These are phyloP conservation scores for Drosophila pallidifrons DNA, from an alignment of 1,140 invertebrate genomes.

Conservation along the genomic window DNA sequence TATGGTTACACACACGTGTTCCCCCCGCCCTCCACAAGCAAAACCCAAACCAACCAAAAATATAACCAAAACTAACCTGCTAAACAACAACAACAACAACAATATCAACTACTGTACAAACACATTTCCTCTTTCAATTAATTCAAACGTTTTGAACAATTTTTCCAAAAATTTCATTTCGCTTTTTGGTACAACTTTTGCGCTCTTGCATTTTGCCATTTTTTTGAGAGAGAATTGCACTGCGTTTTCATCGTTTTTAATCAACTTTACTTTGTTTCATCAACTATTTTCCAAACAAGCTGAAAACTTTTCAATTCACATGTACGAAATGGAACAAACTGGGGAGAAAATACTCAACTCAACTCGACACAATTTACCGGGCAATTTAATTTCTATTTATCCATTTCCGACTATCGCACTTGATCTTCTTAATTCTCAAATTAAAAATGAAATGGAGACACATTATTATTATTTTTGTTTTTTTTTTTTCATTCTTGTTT, in stretches of 20 bases:
- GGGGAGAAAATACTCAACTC: background rate
- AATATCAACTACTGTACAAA: conserved; percentile 8
- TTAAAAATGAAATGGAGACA: background rate
- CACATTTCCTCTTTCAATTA: conserved; percentile 35
- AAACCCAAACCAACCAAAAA: conserved; percentile 29
- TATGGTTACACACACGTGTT: conserved; percentile 84
- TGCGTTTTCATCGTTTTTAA: conserved; percentile 65
- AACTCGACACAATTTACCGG: conserved; percentile 11
- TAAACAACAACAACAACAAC: conserved; percentile 17
- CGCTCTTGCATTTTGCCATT: conserved; percentile 25
- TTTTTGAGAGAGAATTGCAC: conserved; percentile 43
- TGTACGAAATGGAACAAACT: background rate
- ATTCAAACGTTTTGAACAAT: conserved; percentile 44
- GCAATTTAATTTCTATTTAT: conserved; percentile 39
- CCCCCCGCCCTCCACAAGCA: conserved; percentile 60
- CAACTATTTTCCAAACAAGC: conserved; percentile 52
- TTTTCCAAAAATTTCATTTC: conserved; percentile 61
- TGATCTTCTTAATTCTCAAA: conserved; percentile 3
- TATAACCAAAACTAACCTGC: conserved; percentile 7
- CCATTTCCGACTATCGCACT: conserved; percentile 11
- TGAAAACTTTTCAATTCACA: conserved; percentile 22
- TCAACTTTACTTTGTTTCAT: conserved; percentile 61
- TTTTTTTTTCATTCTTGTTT: background rate
- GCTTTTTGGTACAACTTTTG: conserved; percentile 54
- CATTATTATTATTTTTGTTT: background rate